A percentile compares a stretch with the other conserved stretches of the same genome.
Evolutionary conservation across 2,113 vertebrate genomes (phyloP).

Genomic region (Pica pica): DNA sequence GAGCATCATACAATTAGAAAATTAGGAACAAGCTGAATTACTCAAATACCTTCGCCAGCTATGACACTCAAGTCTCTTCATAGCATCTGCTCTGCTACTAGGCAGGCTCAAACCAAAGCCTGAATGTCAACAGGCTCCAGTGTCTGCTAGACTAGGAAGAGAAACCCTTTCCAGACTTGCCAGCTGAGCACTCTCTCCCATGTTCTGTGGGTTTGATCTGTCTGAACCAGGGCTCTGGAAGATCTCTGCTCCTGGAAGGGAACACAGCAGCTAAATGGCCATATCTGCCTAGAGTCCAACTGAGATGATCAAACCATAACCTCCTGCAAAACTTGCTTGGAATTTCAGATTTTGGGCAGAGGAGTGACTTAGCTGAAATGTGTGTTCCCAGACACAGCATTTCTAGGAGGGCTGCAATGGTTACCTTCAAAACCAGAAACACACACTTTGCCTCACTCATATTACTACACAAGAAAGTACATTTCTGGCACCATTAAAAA

Average conservation of each 20-base stretch:
- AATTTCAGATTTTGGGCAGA: not conserved
- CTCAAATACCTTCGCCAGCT: not conserved
- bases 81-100: not conserved
- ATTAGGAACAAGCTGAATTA: not conserved
- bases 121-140: not conserved
- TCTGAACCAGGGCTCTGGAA: not conserved
- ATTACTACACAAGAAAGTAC: not conserved
- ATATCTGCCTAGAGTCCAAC: not conserved
- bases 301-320: not conserved
- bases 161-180: not conserved
- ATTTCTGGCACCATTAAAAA: not conserved
- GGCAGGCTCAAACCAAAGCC: not conserved
- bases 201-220: accelerated
- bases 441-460: not conserved
- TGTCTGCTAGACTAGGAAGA: not conserved
- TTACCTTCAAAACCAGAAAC: not conserved
- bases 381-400: not conserved
- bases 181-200: not conserved
- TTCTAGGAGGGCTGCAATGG: not conserved
- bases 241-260: not conserved
- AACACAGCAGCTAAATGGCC: not conserved
- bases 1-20: not conserved
- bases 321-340: not conserved
- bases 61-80: not conserved
- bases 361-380: not conserved